Base-by-base conservation (phyloP, 1,140 invertebrate genomes). In the Semibalanus balanoides region DNA sequence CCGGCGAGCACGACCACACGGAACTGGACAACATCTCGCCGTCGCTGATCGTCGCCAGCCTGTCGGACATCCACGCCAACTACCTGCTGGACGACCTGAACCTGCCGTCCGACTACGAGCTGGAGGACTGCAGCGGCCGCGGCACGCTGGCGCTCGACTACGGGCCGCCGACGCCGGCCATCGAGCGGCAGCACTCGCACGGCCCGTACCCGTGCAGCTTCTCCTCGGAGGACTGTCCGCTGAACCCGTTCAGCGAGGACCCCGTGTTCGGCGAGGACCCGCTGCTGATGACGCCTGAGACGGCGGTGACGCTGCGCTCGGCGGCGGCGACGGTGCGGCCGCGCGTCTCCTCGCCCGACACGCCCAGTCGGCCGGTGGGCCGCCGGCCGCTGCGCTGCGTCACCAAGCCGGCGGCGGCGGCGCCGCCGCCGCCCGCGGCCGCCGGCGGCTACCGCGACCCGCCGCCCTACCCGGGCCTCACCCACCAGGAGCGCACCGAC, bases 231-330 rank as follows among this genome's bases (percentile, higher is more conserved):
- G 25, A 11, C 3, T 72, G 70, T 29, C 70, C 70, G 70, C n/a
- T 72, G 70, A 72, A 72, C 29, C 70, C 70, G 28, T 72, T 29
- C 70, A 30, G 70, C 70, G 28, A 72, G 11, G 70, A 72, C 70
- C 70, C 70, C 1, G 9, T 72, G 28, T 29, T 72, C 25, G 70
- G 70, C 19, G 70, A 72, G n/a, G 28, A 28, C 28, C 70, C 9
- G 25, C 70, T 72, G 70, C 70, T 29, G 28, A 30, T 30, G 28
- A 72, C 70, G 70, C 70, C 70, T 3, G 70, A 30, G 28, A 72
- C 70, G 70, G 70, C 29, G 70, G 70, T 30, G 70, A 30, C 70
- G 70, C 70, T 72, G 70, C 70, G 70, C 70, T 29, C 28, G n/a
- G 70, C 70, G 7, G 69, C 28, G 25, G 69, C 69, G 25, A 0